Evolutionary conservation across 1,140 invertebrate genomes (phyloP), one percentile per base, ranked within the genome.

Genomic region (Hydropsyche tenuis): DNA sequence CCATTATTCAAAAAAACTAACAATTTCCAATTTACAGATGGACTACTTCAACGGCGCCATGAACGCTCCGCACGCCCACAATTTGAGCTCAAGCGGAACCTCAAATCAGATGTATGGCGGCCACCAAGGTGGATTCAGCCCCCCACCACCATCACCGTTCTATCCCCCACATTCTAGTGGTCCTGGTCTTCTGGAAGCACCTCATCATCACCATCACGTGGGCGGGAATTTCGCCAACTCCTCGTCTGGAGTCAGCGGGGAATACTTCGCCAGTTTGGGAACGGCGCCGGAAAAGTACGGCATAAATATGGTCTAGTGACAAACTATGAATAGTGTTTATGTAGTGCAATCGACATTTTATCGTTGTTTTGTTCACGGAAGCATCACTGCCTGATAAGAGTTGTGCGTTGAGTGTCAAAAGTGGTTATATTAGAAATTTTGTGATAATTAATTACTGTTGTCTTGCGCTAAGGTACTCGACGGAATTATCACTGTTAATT

Each of bases 21-120:
- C 3, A 37, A 37, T 37, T 9, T 37, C 3, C 9, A 37, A 4
- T 37, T 30, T 82, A 0, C 86, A 89, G 82, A 89, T 90, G 88
- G 89, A 90, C 69, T 90, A 90, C 78, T 89, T 90, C 74, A 90
- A 88, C 81, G 85, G 85, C 6, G 78, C 84, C 0, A 81, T 83
- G 73, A 53, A 66, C 7, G 73, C 75, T 9, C 72, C 72, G 3
- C 84, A 85, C 66, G 78, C 81, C 5, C 83, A 84, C n/a, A 70
- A 70, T 27, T 48, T 70, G n/a, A 70, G 48, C 18, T 70, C 68
- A 4, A 70, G 48, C 37, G 48, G 48, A 9, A 27, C 68, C 9
- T 70, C 68, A 7, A 70, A 70, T 56, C 68, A 70, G 23, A 46
- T 70, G 14, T 70, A 70, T 25, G 27, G 46, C 6, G 68, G 68